Conservation (phyloP, 2,888 invertebrate species). For the Cristatella mucedo region DNA sequence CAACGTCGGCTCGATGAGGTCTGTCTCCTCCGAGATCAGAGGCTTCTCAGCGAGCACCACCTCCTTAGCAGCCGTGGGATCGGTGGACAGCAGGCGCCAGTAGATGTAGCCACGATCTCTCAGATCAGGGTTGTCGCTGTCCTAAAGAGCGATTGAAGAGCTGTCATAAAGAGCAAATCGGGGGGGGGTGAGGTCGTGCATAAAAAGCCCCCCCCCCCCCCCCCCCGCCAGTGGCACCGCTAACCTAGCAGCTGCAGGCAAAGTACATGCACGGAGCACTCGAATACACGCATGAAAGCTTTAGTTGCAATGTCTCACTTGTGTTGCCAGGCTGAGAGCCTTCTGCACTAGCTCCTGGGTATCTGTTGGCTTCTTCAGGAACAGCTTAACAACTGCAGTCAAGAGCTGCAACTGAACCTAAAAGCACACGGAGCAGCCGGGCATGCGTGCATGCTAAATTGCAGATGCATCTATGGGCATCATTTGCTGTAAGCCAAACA, state of each 20-base stretch:
- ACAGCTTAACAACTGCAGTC: constrained; percentile 94
- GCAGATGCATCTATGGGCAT: no score
- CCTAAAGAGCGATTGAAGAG: constrained; percentile 40
- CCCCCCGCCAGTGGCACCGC: no score
- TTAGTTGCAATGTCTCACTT: no score
- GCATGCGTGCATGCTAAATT: no score
- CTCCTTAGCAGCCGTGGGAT: constrained; percentile 97
- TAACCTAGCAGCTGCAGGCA: no score
- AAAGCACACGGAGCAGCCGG: not conserved
- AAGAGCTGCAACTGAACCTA: constrained; percentile 72
- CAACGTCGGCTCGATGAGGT: constrained; percentile 85
- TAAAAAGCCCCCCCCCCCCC: no score
- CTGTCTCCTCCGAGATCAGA: constrained; percentile 95
- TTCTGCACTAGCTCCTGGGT: constrained; percentile 97
- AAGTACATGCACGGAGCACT: no score
- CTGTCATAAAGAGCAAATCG: not conserved
- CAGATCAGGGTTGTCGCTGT: constrained; percentile 92
- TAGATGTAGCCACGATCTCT: constrained; percentile 97
- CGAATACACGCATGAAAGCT: no score
- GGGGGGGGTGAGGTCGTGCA: not conserved
- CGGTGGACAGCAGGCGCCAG: constrained; percentile 93
- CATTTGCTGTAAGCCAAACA: no score
- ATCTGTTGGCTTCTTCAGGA: constrained; percentile 90
- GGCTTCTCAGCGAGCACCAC: constrained; percentile 97
- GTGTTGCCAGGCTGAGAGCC: constrained; percentile 44